phyloP scores from a whole-genome alignment of 2,113 vertebrate species.

The Odontophorus gujanensis region DNA sequence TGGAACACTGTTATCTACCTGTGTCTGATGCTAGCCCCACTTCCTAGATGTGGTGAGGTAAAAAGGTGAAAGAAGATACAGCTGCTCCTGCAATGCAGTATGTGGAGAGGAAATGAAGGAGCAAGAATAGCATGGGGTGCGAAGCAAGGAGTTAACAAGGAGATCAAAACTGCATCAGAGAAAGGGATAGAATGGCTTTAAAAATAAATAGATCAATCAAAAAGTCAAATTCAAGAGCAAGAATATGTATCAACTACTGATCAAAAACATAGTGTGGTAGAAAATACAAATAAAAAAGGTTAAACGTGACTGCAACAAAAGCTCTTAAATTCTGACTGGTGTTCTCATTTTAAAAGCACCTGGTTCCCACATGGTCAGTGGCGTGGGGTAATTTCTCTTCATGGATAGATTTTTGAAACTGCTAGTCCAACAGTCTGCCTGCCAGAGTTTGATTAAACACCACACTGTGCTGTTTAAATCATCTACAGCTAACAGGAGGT shows the following conservation, averaged over 20 bases:
- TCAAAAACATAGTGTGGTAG: fast-evolving
- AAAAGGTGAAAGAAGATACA: not conserved
- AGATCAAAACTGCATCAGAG: not conserved
- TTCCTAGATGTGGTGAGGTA: not conserved
- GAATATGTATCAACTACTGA: not conserved
- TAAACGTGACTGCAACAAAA: not conserved
- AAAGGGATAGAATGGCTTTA: not conserved
- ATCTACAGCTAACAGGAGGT: slow-evolving; percentile 19
- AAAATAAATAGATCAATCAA: not conserved
- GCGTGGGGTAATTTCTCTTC: not conserved
- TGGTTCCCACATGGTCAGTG: not conserved
- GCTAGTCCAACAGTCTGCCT: not conserved
- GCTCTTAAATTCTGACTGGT: not conserved
- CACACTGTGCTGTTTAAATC: not conserved
- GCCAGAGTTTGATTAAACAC: slow-evolving; percentile 44
- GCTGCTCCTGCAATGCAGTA: not conserved
- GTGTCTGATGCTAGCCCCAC: not conserved
- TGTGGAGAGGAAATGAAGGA: not conserved
- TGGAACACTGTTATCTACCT: not conserved
- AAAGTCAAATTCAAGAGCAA: not conserved
- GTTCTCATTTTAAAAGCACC: slow-evolving; percentile 1
- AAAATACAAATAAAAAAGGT: not conserved
- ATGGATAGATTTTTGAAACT: not conserved
- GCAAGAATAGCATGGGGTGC: not conserved
- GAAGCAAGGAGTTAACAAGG: not conserved